Base-by-base conservation (phyloP, 1,140 invertebrate genomes). In the Ceratina australensis region DNA sequence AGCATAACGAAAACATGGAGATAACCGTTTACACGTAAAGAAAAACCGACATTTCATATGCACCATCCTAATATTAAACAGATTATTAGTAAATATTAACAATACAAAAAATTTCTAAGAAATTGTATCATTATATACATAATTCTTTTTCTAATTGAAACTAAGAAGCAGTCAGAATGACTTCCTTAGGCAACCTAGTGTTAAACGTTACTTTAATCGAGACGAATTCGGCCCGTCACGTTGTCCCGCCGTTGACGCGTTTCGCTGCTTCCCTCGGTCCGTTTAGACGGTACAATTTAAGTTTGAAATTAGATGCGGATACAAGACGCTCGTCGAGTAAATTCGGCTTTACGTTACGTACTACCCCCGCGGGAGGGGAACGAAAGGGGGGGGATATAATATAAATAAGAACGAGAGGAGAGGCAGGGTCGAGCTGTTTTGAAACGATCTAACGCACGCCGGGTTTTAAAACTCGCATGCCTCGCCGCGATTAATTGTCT, bases 401-500 rank as follows among this genome's bases (percentile, higher is more conserved):
- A 33, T 16, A 72, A 65, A 71, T 42, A 63, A 72, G 28, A 68
- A 67, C 24, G 16, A 49, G 20, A 50, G 22, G 10, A 50, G 26
- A 66, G 16, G 20, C 18, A 13, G 24, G 5, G n/a, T n/a, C 18
- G 5, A 28, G 49, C 49, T 24, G 65, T 20, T 56, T 68, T 56
- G 22, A 68, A 68, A 68, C 65, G 65, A 28, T 68, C 65, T n/a
- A 20, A 20, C 65, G 65, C 28, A 68, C 65, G 49, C 49, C 52
- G 49, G 56, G 69, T 78, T 49, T 52, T 42, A 42, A 49, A 24
- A 57, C 60, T 76, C 82, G 69, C 65, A 71, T 78, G n/a, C 68
- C 63, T 42, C 59, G 57, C 71, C 26, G 18, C 67, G 82, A 42
- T 85, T 84, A 81, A 85, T 85, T 84, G 82, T 80, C 83, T 84